Evolutionary conservation across 2,888 invertebrate species (phyloP).

Genomic region (Toxonevra muliebris): DNA sequence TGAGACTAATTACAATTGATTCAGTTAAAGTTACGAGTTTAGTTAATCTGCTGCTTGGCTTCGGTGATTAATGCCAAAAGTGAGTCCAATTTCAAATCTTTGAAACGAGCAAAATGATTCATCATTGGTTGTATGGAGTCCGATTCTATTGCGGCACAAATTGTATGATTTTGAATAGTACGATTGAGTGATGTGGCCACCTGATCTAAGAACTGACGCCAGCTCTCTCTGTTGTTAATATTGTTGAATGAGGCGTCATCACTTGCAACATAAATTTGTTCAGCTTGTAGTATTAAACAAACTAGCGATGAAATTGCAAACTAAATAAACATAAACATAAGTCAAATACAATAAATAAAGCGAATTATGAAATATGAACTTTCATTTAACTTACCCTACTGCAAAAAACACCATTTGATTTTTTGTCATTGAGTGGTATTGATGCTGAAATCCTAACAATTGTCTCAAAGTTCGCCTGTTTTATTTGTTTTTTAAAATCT

Average conservation of each 20-base stretch:
- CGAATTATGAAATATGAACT: background rate
- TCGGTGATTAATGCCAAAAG: constrained; percentile 62
- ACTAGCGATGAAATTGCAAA: constrained; percentile 64
- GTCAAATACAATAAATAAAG: constrained; percentile 7
- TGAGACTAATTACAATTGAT: background rate
- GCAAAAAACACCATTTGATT: constrained; percentile 59
- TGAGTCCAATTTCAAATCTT: constrained; percentile 62
- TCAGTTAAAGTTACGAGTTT: constrained; percentile 34
- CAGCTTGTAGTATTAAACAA: constrained; percentile 59
- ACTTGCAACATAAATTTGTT: constrained; percentile 55
- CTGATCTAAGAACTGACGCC: constrained; percentile 60
- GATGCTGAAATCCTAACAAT: constrained; percentile 57
- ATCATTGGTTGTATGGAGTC: constrained; percentile 63
- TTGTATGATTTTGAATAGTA: constrained; percentile 62
- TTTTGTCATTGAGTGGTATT: constrained; percentile 60
- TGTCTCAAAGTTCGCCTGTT: constrained; percentile 57
- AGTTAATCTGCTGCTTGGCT: constrained; percentile 62
- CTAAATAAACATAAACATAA: constrained; percentile 44
- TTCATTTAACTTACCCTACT: constrained; percentile 64
- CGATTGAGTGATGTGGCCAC: constrained; percentile 61
- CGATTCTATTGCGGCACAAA: constrained; percentile 63
- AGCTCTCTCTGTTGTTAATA: constrained; percentile 50
- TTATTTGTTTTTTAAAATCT: constrained; percentile 61
- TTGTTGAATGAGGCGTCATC: constrained; percentile 50
- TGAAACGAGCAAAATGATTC: constrained; percentile 63